Percentiles rank a stretch among this genome's conserved stretches.
Conservation (phyloP, 1,140 invertebrate genomes). For the Octopus sinensis region DNA sequence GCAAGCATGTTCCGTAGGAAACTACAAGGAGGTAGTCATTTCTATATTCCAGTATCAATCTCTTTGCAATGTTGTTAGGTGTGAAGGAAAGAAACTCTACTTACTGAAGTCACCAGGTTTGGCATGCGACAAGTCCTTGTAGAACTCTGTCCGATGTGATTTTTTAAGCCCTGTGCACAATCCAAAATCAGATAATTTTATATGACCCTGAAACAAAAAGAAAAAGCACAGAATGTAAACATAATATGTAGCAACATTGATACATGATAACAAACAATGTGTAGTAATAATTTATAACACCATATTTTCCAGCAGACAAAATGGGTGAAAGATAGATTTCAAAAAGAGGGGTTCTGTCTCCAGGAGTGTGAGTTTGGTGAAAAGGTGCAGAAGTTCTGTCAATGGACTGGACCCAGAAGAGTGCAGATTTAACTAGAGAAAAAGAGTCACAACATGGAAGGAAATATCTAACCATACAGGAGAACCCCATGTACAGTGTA, state of each 20-base stretch:
- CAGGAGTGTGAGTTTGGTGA: too few species aligned
- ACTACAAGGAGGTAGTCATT: background rate
- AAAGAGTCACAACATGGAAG: too few species aligned
- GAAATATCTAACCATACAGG: too few species aligned
- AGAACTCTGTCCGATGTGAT: constrained; percentile 98
- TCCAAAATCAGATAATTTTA: constrained; percentile 98
- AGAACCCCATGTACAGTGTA: too few species aligned
- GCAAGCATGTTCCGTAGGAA: background rate
- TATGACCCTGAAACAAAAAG: constrained; percentile 73
- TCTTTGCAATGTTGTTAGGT: background rate
- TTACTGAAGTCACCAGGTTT: constrained; percentile 77
- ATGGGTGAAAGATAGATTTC: too few species aligned
- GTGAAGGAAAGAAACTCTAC: constrained; percentile 18
- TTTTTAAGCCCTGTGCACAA: constrained; percentile 98
- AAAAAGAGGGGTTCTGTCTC: too few species aligned
- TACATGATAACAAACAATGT: too few species aligned
- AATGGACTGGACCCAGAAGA: too few species aligned
- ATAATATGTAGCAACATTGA: background rate
- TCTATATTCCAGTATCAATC: background rate
- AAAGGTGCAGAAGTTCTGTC: too few species aligned
- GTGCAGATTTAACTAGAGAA: too few species aligned
- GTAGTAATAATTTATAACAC: too few species aligned
- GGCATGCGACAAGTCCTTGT: constrained; percentile 93
- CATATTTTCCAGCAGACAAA: too few species aligned
- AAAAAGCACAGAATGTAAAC: background rate